Evolutionary conservation across 2,113 vertebrate genomes (phyloP).

Genomic region (Centropristis striata): DNA sequence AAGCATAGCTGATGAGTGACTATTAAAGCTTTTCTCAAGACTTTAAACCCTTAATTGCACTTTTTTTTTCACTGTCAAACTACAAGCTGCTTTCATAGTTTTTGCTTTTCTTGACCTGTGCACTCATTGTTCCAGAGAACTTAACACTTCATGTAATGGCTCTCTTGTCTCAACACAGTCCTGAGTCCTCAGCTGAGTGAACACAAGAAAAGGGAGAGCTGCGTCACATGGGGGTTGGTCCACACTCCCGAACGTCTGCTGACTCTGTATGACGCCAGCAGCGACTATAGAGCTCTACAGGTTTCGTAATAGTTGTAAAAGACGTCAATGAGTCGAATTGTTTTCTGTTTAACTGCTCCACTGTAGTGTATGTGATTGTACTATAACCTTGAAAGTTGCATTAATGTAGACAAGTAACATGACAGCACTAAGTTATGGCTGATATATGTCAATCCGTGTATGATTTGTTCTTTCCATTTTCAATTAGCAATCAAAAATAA

Average conservation of each 20-base stretch:
- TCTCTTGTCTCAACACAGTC: constrained; percentile 41
- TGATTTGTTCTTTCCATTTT: no score
- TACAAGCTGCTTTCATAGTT: not conserved
- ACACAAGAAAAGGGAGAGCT: constrained; percentile 27
- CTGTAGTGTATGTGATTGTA: constrained; percentile 11
- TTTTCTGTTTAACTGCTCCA: constrained; percentile 17
- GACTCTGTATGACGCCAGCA: constrained; percentile 43
- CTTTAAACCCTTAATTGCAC: constrained; percentile 18
- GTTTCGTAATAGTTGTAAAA: constrained; percentile 20
- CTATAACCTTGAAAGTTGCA: not conserved
- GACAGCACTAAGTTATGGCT: not conserved
- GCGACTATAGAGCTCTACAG: not conserved
- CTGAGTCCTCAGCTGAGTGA: constrained; percentile 16
- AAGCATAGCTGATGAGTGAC: constrained; percentile 6
- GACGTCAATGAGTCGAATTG: not conserved
- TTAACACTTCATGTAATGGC: not conserved
- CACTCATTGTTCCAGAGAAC: constrained; percentile 28
- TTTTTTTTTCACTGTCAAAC: constrained; percentile 2
- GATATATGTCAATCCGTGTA: no score
- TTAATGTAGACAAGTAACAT: not conserved
- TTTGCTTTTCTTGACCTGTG: constrained; percentile 32
- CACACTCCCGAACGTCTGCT: not conserved
- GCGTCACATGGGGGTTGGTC: constrained; percentile 31
- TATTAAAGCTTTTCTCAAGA: not conserved
- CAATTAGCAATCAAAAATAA: no score